Percentiles rank a stretch among this genome's conserved stretches.
phyloP scores from a whole-genome alignment of 2,888 invertebrate species.

The Cheilosia scutellata region DNA sequence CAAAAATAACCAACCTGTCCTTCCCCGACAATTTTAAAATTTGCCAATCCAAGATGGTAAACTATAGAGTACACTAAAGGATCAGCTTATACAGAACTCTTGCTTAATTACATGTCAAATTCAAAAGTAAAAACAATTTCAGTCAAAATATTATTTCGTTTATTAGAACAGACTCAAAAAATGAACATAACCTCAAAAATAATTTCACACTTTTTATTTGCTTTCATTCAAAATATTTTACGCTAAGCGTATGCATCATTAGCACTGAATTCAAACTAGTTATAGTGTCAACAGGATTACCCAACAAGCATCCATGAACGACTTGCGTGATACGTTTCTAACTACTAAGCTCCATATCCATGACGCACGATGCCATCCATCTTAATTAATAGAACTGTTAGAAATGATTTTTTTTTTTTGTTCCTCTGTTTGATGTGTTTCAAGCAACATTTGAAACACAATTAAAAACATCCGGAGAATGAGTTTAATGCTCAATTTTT shows the following conservation, averaged over 20 bases:
- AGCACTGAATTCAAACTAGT: background rate
- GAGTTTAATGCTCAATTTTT: conserved; percentile 21
- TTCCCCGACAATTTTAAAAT: no score
- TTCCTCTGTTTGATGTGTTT: conserved; percentile 17
- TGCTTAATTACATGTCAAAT: no score
- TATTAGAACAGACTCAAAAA: no score
- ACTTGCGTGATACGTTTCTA: conserved; percentile 1
- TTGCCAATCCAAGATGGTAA: no score
- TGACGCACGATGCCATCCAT: background rate
- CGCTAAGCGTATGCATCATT: no score
- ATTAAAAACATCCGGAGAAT: conserved; percentile 68
- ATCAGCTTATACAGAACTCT: no score
- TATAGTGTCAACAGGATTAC: conserved; percentile 8
- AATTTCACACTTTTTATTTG: background rate
- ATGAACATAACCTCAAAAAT: no score
- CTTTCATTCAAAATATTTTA: background rate
- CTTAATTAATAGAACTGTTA: conserved; percentile 59
- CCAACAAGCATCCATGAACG: conserved; percentile 51
- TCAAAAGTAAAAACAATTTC: no score
- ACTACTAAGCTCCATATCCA: conserved; percentile 2
- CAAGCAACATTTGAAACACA: conserved; percentile 56
- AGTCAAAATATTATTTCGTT: no score
- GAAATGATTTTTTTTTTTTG: conserved; percentile 15
- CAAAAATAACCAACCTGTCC: no score
- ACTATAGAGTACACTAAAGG: no score